Percentiles rank a stretch among this genome's conserved stretches.
Evolutionary conservation across 2,113 vertebrate genomes (phyloP).

Genomic region (Penelope pileata): DNA sequence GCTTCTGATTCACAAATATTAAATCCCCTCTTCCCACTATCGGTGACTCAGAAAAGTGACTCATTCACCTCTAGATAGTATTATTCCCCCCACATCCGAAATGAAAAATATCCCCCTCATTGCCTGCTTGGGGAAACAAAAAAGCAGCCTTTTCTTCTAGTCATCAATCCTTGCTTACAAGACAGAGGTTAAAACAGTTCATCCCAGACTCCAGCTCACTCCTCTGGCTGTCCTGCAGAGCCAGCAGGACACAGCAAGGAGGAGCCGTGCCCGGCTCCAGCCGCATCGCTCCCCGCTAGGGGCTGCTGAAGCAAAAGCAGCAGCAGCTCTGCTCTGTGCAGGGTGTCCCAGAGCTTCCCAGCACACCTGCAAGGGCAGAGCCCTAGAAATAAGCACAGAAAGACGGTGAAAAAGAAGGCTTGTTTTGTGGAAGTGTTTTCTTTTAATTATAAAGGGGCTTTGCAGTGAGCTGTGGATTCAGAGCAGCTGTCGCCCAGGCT

Average conservation of each 20-base stretch:
- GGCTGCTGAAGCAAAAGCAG: conserved; percentile 33
- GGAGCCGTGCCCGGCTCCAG: neutral
- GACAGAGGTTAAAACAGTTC: neutral
- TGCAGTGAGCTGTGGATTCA: neutral
- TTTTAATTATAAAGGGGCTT: neutral
- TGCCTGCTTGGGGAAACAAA: neutral
- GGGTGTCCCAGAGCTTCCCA: neutral
- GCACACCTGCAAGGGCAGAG: neutral
- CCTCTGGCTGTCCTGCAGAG: neutral
- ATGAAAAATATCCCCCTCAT: neutral
- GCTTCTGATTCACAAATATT: conserved; percentile 60
- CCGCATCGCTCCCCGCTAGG: neutral
- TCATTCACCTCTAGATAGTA: conserved; percentile 55
- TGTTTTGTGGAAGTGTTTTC: neutral
- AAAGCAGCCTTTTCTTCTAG: neutral
- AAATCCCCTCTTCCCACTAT: conserved; percentile 45
- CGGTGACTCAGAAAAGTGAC: conserved; percentile 63
- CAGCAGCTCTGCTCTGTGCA: neutral
- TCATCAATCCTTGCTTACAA: neutral
- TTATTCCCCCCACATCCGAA: conserved; percentile 4
- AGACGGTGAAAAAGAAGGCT: neutral
- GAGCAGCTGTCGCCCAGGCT: neutral
- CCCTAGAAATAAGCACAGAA: neutral
- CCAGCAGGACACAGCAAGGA: neutral
- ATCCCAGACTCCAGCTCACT: neutral